These are phyloP conservation scores for Lamprologus ornatipinnis DNA, from an alignment of 2,113 vertebrate genomes.

Conservation along the genomic window DNA sequence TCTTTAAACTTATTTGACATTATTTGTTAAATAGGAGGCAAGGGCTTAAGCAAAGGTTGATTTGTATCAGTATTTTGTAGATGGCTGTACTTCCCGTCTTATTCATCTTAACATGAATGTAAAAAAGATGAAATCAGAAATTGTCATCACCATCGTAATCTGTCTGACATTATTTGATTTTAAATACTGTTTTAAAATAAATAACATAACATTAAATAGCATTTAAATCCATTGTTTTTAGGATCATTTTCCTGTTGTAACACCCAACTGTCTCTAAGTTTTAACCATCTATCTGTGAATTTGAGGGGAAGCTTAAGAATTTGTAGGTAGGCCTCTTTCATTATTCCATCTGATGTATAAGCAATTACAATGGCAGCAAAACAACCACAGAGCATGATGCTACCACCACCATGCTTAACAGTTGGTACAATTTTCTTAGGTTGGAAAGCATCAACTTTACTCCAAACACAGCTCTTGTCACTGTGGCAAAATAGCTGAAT, in stretches of 20 bases:
- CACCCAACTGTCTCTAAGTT: neutral
- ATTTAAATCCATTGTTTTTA: neutral
- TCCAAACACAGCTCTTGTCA: neutral
- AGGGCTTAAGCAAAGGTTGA: neutral
- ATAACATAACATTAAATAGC: neutral
- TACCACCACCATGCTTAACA: neutral
- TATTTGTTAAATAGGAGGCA: neutral
- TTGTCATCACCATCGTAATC: neutral
- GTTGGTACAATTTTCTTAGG: neutral
- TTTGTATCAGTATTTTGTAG: neutral
- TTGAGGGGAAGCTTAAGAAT: neutral
- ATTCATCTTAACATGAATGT: neutral
- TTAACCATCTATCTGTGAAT: neutral
- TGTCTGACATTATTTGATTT: neutral
- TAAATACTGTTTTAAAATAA: neutral
- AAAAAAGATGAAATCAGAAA: neutral
- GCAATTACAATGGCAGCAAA: neutral
- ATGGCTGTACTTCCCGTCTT: neutral
- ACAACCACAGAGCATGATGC: neutral
- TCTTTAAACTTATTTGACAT: neutral
- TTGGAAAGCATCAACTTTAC: neutral
- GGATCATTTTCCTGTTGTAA: neutral
- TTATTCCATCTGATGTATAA: fast-evolving
- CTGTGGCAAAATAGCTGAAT: neutral
- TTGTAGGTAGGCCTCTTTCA: neutral